phyloP scores from a whole-genome alignment of 1,140 invertebrate genomes.

The Ceratina japonica region DNA sequence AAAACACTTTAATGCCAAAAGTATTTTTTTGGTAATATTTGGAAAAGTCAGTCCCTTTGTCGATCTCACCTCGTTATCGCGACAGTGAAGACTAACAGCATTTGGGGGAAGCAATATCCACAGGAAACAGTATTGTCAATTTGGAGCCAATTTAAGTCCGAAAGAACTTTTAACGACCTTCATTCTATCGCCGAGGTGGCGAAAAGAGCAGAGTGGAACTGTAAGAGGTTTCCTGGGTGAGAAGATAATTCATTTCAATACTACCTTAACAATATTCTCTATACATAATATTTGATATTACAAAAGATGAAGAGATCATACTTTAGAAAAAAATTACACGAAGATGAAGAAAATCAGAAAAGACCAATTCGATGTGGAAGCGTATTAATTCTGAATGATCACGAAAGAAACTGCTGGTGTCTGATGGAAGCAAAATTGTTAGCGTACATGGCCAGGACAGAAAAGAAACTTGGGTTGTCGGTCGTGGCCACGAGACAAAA shows the following conservation, averaged over 20 bases:
- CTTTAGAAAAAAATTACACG: neutral
- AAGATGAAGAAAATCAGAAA: neutral
- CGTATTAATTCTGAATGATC: neutral
- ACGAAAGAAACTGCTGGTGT: neutral
- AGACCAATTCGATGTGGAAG: neutral
- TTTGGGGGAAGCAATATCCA: slow-evolving; percentile 21
- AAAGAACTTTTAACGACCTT: slow-evolving; percentile 66
- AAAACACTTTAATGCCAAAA: too few species aligned
- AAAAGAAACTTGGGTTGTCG: neutral
- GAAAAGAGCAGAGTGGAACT: slow-evolving; percentile 8
- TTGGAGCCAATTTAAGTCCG: slow-evolving; percentile 60
- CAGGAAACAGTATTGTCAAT: slow-evolving; percentile 56
- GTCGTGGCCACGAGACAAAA: neutral
- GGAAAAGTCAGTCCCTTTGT: slow-evolving; percentile 12
- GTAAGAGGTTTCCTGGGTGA: slow-evolving; percentile 4
- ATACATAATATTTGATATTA: slow-evolving; percentile 9
- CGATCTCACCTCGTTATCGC: slow-evolving; percentile 11
- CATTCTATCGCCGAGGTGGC: slow-evolving; percentile 12
- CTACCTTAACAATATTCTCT: slow-evolving; percentile 21
- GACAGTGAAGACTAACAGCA: slow-evolving; percentile 14
- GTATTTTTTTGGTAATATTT: too few species aligned
- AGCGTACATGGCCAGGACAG: too few species aligned
- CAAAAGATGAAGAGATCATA: too few species aligned
- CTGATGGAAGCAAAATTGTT: neutral
- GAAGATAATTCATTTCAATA: slow-evolving; percentile 46